Base-by-base conservation (phyloP, 2,888 invertebrate genomes). In the Sphinx pinastri region DNA sequence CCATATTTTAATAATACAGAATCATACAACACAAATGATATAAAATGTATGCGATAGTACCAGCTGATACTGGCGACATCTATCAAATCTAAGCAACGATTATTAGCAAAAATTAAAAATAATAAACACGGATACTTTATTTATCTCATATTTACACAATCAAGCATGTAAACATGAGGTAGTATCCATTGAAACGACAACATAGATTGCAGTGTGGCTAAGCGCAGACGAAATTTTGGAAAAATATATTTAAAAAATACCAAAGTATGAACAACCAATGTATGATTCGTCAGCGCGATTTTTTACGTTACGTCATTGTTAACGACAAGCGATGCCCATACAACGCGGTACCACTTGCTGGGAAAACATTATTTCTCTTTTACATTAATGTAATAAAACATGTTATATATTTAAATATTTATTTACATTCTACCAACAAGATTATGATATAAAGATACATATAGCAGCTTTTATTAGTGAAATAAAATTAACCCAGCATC, bases 301-400 rank as follows among this genome's bases (percentile, higher is more conserved):
- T 71, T 80, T 89, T 31, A 57, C 68, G 63, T 52, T 54, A 87
- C 88, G 89, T 86, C 91, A 88, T 86, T 89, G 93, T 93, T 93
- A 93, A 94, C 93, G 92, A 91, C 89, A 93, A 94, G 93, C 93
- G 88, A 91, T 90, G 91, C 89, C 91, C 92, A 92, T 90, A 91
- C 92, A 91, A 91, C 88, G 92, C 89, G 88, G 84, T 85, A 86
- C 82, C 82, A 83, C 79, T 78, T 77, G 54, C 63, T 57, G 25
- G 31, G 55, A 58, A 19, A 19, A 67, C 11, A 16, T 70, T 58
- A 67, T 55, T 55, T 55, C 55, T 55, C 45, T 76, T 75, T 73
- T 0, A 74, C 79, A 77, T 70, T 76, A 72, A 74, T 74, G 72
- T 71, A 63, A 69, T 3, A 4, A 38, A 70, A 38, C 25, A 68